phyloP scores from a whole-genome alignment of 2,888 invertebrate genomes.

The Elysia crispata region DNA sequence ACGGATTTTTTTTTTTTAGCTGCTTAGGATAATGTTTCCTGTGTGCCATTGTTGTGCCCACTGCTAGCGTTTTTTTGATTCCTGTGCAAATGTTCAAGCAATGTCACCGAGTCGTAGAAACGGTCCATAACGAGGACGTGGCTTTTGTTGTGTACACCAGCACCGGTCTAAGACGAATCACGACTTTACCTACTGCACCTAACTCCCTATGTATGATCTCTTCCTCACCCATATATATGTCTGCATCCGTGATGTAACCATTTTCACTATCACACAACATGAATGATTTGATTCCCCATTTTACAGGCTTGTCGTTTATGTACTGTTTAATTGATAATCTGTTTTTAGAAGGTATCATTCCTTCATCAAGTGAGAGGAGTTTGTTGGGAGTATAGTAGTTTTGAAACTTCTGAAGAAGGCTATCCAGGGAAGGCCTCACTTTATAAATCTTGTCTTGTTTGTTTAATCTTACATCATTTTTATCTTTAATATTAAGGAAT shows the following conservation, averaged over 20 bases:
- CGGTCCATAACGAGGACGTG: conserved; percentile 48
- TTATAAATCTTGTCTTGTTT: conserved; percentile 52
- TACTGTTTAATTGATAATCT: conserved; percentile 40
- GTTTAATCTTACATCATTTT: conserved; percentile 38
- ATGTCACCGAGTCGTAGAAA: conserved; percentile 46
- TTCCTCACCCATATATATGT: conserved; percentile 35
- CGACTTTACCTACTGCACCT: conserved; percentile 42
- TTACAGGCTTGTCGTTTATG: background rate
- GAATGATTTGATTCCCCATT: conserved; percentile 43
- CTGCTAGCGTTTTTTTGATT: conserved; percentile 10
- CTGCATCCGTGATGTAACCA: conserved; percentile 40
- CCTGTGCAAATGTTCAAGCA: conserved; percentile 42
- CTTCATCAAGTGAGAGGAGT: conserved; percentile 46
- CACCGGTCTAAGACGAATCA: no score
- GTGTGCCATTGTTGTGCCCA: conserved; percentile 37
- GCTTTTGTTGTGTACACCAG: conserved; percentile 18
- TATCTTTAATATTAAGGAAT: conserved; percentile 50
- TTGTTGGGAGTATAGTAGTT: conserved; percentile 38
- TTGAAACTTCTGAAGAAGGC: conserved; percentile 42
- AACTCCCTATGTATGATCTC: background rate
- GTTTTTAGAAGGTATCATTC: conserved; percentile 51
- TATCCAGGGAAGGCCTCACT: conserved; percentile 45
- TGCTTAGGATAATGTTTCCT: conserved; percentile 30
- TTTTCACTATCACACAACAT: conserved; percentile 42
- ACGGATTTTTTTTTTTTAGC: conserved; percentile 31